Base-by-base conservation (phyloP, 2,113 vertebrate species). In the Crocuta crocuta region DNA sequence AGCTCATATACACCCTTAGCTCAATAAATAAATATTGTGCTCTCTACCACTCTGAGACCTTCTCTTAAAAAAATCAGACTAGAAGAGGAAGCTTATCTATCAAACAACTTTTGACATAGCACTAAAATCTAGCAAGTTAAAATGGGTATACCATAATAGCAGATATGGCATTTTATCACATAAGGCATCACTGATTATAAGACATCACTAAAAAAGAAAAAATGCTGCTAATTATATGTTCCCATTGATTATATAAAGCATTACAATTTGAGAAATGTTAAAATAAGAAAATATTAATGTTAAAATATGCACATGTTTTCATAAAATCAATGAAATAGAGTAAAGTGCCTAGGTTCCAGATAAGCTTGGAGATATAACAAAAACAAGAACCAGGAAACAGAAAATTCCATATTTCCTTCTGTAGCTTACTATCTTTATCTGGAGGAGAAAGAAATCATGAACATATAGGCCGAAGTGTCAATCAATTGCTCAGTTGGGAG, bases 361-460 rank as follows among this genome's bases (percentile, higher is more conserved):
- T 61, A 86, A 89, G 23, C 26, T 81, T 80, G 9, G 35, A 93
- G 71, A 80, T 71, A 61, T 2, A 86, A 89, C 5, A 92, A 31
- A 92, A 94, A 8, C 21, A 66, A 97, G 35, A 79, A 95, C 33
- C 21, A 71, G 66, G 66, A 96, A 86, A 91, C 35, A 35, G 84
- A 86, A 58, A 61, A 39, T 89, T 6, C 19, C 43, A 4, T 68
- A 76, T 78, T 95, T 97, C n/a, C 55, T 88, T 61, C 70, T 66
- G 10, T 1, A 11, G 33, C 23, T 85, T 96, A 81, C 70, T 19
- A 16, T 74, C 50, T 92, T 61, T 85, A 90, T 73, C 8, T 90
- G 65, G 13, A 78, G 7, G 24, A n/a, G 26, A 10, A 26, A 73
- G 48, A 45, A 82, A 17, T 53, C 31, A 66, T 15, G 13, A 90